phyloP scores from a whole-genome alignment of 2,888 invertebrate species.

The Thecophora atra region DNA sequence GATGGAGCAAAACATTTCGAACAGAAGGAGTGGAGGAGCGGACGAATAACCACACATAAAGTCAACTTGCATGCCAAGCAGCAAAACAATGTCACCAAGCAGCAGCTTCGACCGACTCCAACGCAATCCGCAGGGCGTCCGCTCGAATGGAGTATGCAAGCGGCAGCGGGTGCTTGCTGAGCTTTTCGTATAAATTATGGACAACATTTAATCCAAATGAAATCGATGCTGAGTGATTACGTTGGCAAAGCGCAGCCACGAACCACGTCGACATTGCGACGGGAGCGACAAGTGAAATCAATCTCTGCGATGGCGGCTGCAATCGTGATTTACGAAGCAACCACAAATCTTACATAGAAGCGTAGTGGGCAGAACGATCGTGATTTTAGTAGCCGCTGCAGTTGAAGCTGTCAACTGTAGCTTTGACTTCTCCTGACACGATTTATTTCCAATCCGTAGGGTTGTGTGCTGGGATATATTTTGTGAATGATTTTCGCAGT shows the following conservation, averaged over 20 bases:
- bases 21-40: not conserved
- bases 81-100: not conserved
- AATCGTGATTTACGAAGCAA: conserved; percentile 30
- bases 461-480: not conserved
- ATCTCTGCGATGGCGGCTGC: conserved; percentile 9
- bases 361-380: too few species aligned
- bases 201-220: conserved; percentile 29
- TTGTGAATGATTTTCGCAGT: not conserved
- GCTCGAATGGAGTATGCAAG: too few species aligned
- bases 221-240: conserved; percentile 28
- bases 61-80: not conserved
- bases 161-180: not conserved
- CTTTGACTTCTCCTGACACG: not conserved
- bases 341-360: too few species aligned
- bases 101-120: not conserved
- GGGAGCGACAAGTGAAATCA: conserved; percentile 30
- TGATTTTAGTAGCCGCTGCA: too few species aligned
- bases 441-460: not conserved
- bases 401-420: too few species aligned
- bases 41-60: not conserved
- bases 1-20: not conserved
- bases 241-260: conserved; percentile 15
- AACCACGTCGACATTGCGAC: not conserved
- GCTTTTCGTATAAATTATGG: conserved; percentile 1
- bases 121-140: not conserved